A percentile compares a stretch with the other conserved stretches of the same genome.
phyloP scores from a whole-genome alignment of 2,113 vertebrate genomes.

The Nicator chloris region DNA sequence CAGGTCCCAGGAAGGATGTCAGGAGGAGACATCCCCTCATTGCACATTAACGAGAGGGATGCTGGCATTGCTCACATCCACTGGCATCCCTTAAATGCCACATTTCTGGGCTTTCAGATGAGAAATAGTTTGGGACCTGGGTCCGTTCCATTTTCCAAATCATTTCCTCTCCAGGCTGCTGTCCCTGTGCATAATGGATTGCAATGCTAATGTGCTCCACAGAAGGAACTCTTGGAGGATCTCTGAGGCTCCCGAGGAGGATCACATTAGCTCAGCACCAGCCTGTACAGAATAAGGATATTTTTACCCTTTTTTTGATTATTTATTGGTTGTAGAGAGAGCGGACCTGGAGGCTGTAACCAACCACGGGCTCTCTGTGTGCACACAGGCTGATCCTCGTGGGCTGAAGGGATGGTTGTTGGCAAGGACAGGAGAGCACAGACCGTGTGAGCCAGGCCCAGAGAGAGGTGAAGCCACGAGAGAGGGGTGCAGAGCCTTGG shows the following conservation, averaged over 20 bases:
- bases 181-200: not conserved
- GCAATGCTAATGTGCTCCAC: not conserved
- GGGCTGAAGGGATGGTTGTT: not conserved
- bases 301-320: not conserved
- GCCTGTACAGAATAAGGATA: not conserved
- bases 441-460: not conserved
- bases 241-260: not conserved
- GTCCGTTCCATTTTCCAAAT: not conserved
- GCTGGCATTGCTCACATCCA: not conserved
- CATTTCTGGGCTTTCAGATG: not conserved
- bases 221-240: not conserved
- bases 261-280: not conserved
- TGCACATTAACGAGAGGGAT: not conserved
- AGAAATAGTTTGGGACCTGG: not conserved
- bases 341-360: not conserved
- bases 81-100: not conserved
- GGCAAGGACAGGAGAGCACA: not conserved
- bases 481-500: not conserved
- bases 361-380: accelerated
- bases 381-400: not conserved
- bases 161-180: not conserved
- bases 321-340: not conserved
- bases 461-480: not conserved
- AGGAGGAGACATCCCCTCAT: not conserved
- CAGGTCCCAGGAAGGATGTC: not conserved